Percentiles rank a stretch among this genome's conserved stretches.
These are phyloP conservation scores for Macaria liturata DNA, from an alignment of 2,888 invertebrate genomes.

Conservation along the genomic window DNA sequence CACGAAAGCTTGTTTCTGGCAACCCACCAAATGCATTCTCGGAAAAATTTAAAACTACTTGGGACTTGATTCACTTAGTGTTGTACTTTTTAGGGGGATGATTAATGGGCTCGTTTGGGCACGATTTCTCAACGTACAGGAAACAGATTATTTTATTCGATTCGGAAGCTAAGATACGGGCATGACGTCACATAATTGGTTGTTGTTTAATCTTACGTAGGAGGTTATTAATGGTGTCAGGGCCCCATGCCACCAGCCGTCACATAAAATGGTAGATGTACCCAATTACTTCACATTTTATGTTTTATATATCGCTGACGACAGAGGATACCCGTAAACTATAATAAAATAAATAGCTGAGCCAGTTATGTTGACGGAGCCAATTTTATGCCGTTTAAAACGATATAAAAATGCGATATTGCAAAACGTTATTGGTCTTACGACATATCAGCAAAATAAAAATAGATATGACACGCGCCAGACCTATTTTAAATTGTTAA, in stretches of 20 bases:
- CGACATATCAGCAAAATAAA: too few species aligned
- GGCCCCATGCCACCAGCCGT: constrained; percentile 30
- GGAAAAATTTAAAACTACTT: constrained; percentile 25
- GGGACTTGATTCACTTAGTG: not conserved
- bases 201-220: constrained; percentile 24
- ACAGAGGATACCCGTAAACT: constrained; percentile 28
- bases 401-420: constrained; percentile 7
- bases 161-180: constrained; percentile 18
- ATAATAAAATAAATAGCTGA: constrained; percentile 25
- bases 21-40: constrained; percentile 46
- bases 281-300: constrained; percentile 37
- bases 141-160: not conserved
- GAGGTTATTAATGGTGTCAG: constrained; percentile 42
- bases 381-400: constrained; percentile 25
- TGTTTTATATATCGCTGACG: constrained; percentile 14
- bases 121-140: too few species aligned
- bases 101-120: too few species aligned
- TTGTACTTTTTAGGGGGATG: too few species aligned
- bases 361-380: constrained; percentile 12
- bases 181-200: constrained; percentile 35
- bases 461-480: too few species aligned
- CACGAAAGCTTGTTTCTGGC: constrained; percentile 35
- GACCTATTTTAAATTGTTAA: too few species aligned
- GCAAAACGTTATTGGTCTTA: not conserved
- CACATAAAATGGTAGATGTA: constrained; percentile 32